phyloP scores from a whole-genome alignment of 2,888 invertebrate genomes.

The Sialis lutaria region DNA sequence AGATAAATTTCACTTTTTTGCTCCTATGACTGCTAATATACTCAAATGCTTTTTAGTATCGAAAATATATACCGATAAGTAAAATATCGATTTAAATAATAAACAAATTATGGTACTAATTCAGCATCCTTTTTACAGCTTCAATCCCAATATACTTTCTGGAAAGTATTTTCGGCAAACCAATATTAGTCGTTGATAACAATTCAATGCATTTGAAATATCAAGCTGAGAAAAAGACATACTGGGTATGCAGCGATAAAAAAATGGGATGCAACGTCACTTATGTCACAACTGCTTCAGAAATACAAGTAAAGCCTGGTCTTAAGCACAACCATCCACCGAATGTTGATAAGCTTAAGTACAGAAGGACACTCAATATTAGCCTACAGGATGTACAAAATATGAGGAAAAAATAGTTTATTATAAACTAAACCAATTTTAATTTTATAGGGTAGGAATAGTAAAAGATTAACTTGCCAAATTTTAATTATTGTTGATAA shows the following conservation, averaged over 20 bases:
- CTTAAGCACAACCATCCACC: not conserved
- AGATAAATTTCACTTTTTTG: not conserved
- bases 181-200: not conserved
- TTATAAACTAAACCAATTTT: no score
- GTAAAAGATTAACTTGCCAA: no score
- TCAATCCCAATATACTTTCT: not conserved
- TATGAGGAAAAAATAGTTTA: no score
- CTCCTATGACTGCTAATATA: not conserved
- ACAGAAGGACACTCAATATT: not conserved
- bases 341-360: not conserved
- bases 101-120: no score
- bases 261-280: not conserved
- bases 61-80: no score
- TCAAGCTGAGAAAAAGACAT: not conserved
- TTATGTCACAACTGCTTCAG: not conserved
- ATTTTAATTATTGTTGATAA: no score
- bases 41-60: not conserved
- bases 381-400: not conserved
- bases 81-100: no score
- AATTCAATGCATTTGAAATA: not conserved
- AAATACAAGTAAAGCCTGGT: not conserved
- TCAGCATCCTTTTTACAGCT: not conserved
- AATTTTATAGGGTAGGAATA: no score
- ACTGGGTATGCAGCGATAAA: not conserved
- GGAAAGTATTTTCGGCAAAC: not conserved